A percentile compares a stretch with the other conserved stretches of the same genome.
Conservation (phyloP, 2,797 vertebrate species). For the Lithobates pipiens region DNA sequence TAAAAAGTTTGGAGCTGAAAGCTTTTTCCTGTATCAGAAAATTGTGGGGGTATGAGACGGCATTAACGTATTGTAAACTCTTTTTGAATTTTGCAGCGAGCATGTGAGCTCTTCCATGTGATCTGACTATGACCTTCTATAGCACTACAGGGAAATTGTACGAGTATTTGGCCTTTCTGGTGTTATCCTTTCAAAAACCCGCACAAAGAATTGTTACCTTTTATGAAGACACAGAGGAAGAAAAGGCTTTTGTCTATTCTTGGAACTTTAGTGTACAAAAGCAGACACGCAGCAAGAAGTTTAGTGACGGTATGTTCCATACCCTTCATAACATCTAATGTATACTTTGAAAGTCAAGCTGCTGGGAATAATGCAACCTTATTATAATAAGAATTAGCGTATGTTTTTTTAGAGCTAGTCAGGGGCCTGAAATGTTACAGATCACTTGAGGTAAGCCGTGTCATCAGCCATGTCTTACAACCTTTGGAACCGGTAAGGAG, state of each 20-base stretch:
- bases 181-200: conserved; percentile 4
- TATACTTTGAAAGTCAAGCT: not conserved
- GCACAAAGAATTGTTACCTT: conserved; percentile 11
- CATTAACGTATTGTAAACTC: too few species aligned
- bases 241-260: not conserved
- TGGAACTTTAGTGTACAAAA: not conserved
- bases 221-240: conserved; percentile 23
- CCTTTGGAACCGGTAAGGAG: not conserved
- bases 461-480: not conserved
- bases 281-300: conserved; percentile 8
- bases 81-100: too few species aligned
- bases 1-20: too few species aligned
- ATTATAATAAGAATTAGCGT: not conserved
- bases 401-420: too few species aligned
- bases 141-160: conserved; percentile 10
- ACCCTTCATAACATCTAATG: conserved; percentile 19
- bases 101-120: too few species aligned
- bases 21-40: too few species aligned
- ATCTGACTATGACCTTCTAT: not conserved
- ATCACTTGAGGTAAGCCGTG: too few species aligned
- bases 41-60: too few species aligned
- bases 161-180: not conserved
- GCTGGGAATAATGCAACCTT: not conserved
- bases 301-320: not conserved
- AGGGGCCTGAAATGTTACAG: too few species aligned